phyloP scores from a whole-genome alignment of 2,797 vertebrate species.

The Chromobotia macracanthus region DNA sequence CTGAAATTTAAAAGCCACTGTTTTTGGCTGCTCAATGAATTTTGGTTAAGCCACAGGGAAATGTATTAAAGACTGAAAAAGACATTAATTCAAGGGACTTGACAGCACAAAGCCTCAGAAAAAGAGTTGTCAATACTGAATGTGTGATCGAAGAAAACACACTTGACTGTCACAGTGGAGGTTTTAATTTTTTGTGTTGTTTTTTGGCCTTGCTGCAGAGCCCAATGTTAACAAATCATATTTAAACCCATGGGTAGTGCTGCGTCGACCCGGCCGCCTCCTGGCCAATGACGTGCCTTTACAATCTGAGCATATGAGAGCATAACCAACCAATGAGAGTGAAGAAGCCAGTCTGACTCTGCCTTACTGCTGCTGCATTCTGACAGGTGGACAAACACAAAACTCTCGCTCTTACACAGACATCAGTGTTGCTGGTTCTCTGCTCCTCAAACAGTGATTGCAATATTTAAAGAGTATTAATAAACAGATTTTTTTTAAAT shows the following conservation, averaged over 20 bases:
- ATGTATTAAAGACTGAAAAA: slow-evolving; percentile 15
- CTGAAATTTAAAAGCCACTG: slow-evolving; percentile 76
- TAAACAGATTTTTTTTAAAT: slow-evolving; percentile 86
- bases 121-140: slow-evolving; percentile 7
- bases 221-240: slow-evolving; percentile 67
- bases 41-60: slow-evolving; percentile 66
- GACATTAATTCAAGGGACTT: slow-evolving; percentile 30
- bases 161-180: slow-evolving; percentile 59
- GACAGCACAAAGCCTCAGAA: slow-evolving; percentile 40
- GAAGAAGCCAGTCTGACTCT: slow-evolving; percentile 73
- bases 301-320: slow-evolving; percentile 63
- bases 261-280: slow-evolving; percentile 59
- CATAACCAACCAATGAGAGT: slow-evolving; percentile 61
- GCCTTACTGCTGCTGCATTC: slow-evolving; percentile 80
- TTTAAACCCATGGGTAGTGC: slow-evolving; percentile 49
- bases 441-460: slow-evolving; percentile 83
- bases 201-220: slow-evolving; percentile 71
- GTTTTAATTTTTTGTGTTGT: slow-evolving; percentile 49
- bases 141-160: slow-evolving; percentile 21
- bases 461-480: slow-evolving; percentile 83
- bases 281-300: slow-evolving; percentile 54
- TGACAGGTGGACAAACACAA: slow-evolving; percentile 20
- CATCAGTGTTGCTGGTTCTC: slow-evolving; percentile 75
- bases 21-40: slow-evolving; percentile 70
- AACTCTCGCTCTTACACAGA: slow-evolving; percentile 52